Evolutionary conservation across 2,797 vertebrate genomes (phyloP).

Genomic region (Pseudochirops cupreus): DNA sequence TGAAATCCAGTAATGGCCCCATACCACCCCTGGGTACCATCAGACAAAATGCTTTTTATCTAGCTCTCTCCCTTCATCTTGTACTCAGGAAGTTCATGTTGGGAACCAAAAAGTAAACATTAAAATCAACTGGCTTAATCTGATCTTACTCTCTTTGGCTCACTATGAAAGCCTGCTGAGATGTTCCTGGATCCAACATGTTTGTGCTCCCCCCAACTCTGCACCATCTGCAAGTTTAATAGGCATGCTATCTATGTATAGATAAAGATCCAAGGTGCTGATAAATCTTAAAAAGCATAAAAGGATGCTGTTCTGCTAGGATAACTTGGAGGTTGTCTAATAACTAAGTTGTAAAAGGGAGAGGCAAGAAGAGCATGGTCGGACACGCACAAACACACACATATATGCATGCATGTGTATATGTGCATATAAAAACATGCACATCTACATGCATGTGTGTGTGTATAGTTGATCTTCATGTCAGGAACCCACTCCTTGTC

Average conservation of each 20-base stretch:
- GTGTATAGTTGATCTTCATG: too few species aligned
- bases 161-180: neutral
- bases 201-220: neutral
- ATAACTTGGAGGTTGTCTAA: neutral
- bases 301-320: neutral
- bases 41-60: neutral
- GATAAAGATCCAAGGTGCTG: neutral
- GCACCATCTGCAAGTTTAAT: neutral
- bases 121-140: neutral
- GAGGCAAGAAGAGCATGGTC: neutral
- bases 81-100: neutral
- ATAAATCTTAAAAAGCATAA: neutral
- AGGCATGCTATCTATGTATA: neutral
- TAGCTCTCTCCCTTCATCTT: neutral
- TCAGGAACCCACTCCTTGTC: too few species aligned
- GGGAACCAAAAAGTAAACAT: neutral
- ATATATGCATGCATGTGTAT: accelerated
- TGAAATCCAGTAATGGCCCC: neutral
- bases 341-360: neutral
- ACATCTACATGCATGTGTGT: too few species aligned
- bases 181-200: neutral
- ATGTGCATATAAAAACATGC: too few species aligned
- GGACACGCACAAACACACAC: accelerated
- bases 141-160: neutral
- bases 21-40: neutral